phyloP scores from a whole-genome alignment of 2,888 invertebrate species.

The Spisula subtruncata region DNA sequence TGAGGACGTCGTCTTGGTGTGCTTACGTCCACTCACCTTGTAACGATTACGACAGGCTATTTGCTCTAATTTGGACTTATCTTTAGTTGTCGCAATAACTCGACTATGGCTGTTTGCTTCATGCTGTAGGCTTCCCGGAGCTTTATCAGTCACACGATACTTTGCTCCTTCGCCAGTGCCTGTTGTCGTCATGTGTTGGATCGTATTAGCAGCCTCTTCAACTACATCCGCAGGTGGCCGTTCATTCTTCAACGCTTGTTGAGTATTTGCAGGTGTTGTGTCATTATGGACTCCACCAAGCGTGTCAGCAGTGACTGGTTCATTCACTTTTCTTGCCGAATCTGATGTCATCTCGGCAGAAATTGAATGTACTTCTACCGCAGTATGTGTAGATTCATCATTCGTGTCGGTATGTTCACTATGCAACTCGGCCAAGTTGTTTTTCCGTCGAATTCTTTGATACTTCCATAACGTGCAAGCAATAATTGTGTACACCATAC shows the following conservation, averaged over 20 bases:
- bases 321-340: no score
- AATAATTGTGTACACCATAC: conserved; percentile 13
- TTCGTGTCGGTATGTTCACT: not conserved
- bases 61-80: not conserved
- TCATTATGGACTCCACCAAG: not conserved
- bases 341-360: not conserved
- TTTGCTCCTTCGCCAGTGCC: not conserved
- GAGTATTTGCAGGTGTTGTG: not conserved
- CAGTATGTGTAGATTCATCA: not conserved
- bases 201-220: no score
- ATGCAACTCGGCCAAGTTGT: not conserved
- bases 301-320: not conserved
- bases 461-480: not conserved
- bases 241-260: no score
- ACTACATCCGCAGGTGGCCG: not conserved
- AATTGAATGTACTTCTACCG: not conserved
- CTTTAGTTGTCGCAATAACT: not conserved
- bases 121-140: not conserved
- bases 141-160: not conserved
- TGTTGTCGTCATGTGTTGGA: not conserved
- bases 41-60: no score
- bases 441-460: not conserved
- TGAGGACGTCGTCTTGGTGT: not conserved
- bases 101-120: no score
- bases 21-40: not conserved